phyloP scores from a whole-genome alignment of 2,113 vertebrate genomes.

The Pandion haliaetus region DNA sequence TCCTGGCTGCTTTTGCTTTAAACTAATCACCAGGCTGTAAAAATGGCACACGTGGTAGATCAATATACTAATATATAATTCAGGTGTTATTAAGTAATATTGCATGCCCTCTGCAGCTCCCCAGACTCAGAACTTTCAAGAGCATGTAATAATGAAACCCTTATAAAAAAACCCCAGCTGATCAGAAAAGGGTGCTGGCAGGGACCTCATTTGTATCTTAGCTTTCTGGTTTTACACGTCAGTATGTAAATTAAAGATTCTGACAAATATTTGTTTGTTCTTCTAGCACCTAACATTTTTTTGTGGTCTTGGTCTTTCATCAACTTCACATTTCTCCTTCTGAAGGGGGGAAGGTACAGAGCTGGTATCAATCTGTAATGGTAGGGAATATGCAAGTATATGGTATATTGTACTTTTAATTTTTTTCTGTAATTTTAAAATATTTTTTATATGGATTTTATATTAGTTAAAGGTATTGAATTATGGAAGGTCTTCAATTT shows the following conservation, averaged over 20 bases:
- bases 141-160: not conserved
- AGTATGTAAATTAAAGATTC: not conserved
- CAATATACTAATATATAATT: constrained; percentile 10
- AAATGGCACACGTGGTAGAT: not conserved
- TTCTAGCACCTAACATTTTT: not conserved
- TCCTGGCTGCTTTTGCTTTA: not conserved
- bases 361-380: not conserved
- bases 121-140: not conserved
- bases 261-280: not conserved
- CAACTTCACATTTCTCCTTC: not conserved
- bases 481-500: not conserved
- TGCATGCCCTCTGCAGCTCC: not conserved
- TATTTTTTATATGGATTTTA: not conserved
- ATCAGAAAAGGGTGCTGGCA: not conserved
- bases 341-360: not conserved
- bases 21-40: not conserved
- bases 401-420: not conserved
- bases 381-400: not conserved
- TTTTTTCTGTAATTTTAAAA: not conserved
- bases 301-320: not conserved
- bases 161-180: not conserved
- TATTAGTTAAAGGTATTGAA: not conserved
- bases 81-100: constrained; percentile 14
- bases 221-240: not conserved
- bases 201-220: not conserved